These are phyloP conservation scores for Anoplolepis gracilipes DNA, from an alignment of 1,140 invertebrate genomes.

Conservation along the genomic window DNA sequence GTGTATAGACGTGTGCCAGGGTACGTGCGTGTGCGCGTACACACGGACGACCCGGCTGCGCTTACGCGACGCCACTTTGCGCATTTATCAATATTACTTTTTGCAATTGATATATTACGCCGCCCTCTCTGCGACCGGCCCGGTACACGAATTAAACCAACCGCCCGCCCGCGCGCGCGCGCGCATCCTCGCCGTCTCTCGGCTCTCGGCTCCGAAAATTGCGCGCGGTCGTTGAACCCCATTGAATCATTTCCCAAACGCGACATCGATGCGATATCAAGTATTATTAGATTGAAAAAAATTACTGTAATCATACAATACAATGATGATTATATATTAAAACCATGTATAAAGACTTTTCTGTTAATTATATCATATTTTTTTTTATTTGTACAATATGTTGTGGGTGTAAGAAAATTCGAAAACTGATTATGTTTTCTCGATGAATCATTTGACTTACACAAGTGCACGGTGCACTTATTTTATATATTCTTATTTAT, in stretches of 20 bases:
- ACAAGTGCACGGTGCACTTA: no score
- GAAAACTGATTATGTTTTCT: no score
- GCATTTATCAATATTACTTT: conserved; percentile 77
- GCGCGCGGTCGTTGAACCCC: conserved; percentile 30
- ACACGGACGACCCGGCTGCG: conserved; percentile 43
- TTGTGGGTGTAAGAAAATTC: no score
- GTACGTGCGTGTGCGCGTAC: not conserved
- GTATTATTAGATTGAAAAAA: not conserved
- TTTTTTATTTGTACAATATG: no score
- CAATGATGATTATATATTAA: not conserved
- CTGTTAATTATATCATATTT: no score
- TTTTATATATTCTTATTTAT: not conserved
- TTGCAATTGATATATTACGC: conserved; percentile 66
- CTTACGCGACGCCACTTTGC: conserved; percentile 75
- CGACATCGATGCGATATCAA: not conserved
- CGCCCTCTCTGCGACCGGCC: not conserved
- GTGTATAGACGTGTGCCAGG: not conserved
- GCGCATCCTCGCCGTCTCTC: not conserved
- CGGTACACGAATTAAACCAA: no score
- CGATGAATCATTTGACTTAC: no score
- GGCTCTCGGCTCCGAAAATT: conserved; percentile 21
- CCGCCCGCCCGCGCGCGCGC: not conserved
- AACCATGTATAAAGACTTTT: not conserved
- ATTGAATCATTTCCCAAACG: not conserved
- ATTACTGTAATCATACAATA: no score